phyloP scores from a whole-genome alignment of 2,888 invertebrate species.

The Epistrophella euchroma region DNA sequence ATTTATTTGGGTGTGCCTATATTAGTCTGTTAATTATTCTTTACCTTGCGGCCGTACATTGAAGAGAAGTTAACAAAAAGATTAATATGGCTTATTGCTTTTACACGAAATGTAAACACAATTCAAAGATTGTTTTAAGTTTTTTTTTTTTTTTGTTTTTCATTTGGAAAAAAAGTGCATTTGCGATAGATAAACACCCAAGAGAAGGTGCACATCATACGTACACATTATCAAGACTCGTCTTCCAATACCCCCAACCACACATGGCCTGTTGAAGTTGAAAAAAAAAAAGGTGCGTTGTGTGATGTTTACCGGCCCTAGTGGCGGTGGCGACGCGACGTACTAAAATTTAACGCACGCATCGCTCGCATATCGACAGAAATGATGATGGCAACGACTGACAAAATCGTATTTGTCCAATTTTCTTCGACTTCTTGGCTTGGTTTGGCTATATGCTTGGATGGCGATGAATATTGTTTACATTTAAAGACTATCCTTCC shows the following conservation, averaged over 20 bases:
- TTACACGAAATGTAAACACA: slow-evolving; percentile 59
- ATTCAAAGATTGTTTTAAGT: slow-evolving; percentile 17
- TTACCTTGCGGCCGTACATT: slow-evolving; percentile 36
- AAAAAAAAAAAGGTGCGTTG: slow-evolving; percentile 32
- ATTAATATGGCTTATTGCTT: slow-evolving; percentile 46
- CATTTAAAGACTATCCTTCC: slow-evolving; percentile 30
- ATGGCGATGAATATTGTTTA: slow-evolving; percentile 57
- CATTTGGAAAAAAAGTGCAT: slow-evolving; percentile 40
- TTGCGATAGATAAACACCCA: slow-evolving; percentile 61
- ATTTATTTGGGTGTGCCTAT: not conserved
- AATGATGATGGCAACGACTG: slow-evolving; percentile 45
- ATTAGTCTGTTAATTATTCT: not conserved
- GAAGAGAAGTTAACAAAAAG: slow-evolving; percentile 45
- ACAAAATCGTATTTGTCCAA: slow-evolving; percentile 58
- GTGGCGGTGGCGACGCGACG: slow-evolving; percentile 4
- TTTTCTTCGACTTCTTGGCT: slow-evolving; percentile 48
- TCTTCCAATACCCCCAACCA: not conserved
- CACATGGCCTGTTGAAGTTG: slow-evolving; percentile 29
- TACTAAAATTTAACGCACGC: slow-evolving; percentile 45
- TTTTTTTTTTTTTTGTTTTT: slow-evolving; percentile 17
- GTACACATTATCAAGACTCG: not conserved
- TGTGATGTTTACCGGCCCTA: slow-evolving; percentile 53
- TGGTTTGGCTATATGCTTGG: too few species aligned
- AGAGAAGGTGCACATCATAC: slow-evolving; percentile 20
- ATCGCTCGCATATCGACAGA: slow-evolving; percentile 54